Evolutionary conservation across 2,888 invertebrate genomes (phyloP).

Genomic region (Meteorus cinctellus): DNA sequence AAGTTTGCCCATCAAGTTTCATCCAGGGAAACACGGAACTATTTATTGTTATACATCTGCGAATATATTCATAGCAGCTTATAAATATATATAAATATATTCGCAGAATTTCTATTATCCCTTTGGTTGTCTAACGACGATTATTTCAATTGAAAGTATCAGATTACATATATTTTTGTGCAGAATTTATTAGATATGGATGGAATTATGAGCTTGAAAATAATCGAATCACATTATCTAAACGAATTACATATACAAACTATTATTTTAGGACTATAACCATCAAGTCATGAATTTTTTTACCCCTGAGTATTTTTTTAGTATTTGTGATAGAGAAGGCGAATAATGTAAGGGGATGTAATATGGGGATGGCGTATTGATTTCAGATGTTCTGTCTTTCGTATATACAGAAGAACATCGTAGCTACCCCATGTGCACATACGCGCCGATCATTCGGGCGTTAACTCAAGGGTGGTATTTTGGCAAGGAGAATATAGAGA

Average conservation of each 20-base stretch:
- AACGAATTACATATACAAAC: neutral
- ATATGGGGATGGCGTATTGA: conserved; percentile 10
- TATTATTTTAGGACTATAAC: neutral
- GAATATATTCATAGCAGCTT: too few species aligned
- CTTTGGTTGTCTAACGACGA: too few species aligned
- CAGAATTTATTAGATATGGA: too few species aligned
- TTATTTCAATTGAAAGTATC: too few species aligned
- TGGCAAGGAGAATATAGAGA: conserved; percentile 42
- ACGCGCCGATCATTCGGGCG: conserved; percentile 47
- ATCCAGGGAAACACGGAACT: too few species aligned
- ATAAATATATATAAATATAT: too few species aligned
- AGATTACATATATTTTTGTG: too few species aligned
- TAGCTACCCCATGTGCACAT: conserved; percentile 37
- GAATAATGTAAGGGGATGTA: neutral
- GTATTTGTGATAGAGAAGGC: neutral
- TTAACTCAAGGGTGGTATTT: conserved; percentile 46
- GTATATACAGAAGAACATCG: neutral
- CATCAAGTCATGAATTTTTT: neutral
- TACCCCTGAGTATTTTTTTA: neutral
- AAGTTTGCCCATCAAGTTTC: too few species aligned
- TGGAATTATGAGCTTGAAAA: too few species aligned
- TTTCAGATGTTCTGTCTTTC: conserved; percentile 12
- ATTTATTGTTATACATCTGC: too few species aligned
- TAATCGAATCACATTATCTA: too few species aligned
- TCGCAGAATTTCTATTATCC: too few species aligned